Percentiles rank a stretch among this genome's conserved stretches.
Evolutionary conservation across 2,888 invertebrate species (phyloP).

Genomic region (Lobophora halterata): DNA sequence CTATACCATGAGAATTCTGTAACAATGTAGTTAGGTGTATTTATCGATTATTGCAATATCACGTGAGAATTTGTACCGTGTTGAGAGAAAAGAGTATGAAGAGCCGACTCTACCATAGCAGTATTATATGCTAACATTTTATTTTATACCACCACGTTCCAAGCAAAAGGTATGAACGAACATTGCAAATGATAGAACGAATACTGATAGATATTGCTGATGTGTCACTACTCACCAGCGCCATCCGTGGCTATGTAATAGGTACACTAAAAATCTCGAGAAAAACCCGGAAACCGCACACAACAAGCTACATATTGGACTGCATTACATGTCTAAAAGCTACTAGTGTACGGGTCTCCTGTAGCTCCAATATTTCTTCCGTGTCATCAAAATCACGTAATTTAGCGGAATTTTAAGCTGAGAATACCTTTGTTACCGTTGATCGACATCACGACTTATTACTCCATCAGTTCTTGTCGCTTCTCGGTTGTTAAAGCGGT

Average conservation of each 20-base stretch:
- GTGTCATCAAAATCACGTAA: slow-evolving; percentile 45
- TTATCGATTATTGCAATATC: slow-evolving; percentile 42
- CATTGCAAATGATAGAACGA: too few species aligned
- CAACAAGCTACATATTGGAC: too few species aligned
- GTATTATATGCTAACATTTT: too few species aligned
- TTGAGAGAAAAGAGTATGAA: neutral
- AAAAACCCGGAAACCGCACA: too few species aligned
- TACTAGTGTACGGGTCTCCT: too few species aligned
- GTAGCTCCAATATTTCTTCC: neutral
- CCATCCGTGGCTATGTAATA: too few species aligned
- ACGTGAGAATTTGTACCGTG: slow-evolving; percentile 44
- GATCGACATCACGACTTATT: slow-evolving; percentile 32
- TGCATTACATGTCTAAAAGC: too few species aligned
- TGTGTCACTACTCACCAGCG: too few species aligned
- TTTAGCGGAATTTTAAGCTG: slow-evolving; percentile 31
- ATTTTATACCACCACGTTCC: too few species aligned
- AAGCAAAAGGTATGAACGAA: too few species aligned
- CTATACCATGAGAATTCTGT: slow-evolving; percentile 52
- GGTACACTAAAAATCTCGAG: too few species aligned
- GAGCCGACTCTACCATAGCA: neutral
- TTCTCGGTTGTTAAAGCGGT: slow-evolving; percentile 9
- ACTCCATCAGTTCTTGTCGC: slow-evolving; percentile 18
- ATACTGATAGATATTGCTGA: too few species aligned
- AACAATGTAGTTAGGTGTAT: slow-evolving; percentile 43
- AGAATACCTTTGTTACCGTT: slow-evolving; percentile 23